Percentiles rank a stretch among this genome's conserved stretches.
Conservation (phyloP, 2,113 vertebrate species). For the Gallinago jamesoni region DNA sequence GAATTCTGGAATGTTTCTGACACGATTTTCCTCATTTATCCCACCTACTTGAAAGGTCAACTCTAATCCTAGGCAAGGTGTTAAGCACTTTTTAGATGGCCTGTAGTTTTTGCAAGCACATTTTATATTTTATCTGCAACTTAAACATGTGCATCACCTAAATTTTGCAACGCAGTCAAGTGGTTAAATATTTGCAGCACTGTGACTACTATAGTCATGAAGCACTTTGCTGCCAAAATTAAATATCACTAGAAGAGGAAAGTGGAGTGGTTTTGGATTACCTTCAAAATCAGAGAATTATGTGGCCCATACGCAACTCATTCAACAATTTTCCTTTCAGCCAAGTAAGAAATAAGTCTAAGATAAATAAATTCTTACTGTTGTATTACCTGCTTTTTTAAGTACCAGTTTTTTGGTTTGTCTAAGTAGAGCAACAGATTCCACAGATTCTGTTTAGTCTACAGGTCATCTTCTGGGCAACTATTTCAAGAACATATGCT, state of each 20-base stretch:
- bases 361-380: neutral
- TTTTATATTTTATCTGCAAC: neutral
- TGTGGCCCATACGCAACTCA: neutral
- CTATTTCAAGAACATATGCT: slow-evolving; percentile 47
- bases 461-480: slow-evolving; percentile 49
- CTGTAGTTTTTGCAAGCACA: neutral
- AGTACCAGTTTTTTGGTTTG: neutral
- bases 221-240: neutral
- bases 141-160: neutral
- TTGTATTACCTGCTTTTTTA: slow-evolving; percentile 6
- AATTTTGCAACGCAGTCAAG: neutral
- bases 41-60: neutral
- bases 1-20: neutral
- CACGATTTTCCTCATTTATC: neutral
- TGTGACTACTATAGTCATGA: neutral
- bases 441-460: slow-evolving; percentile 69
- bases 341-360: neutral
- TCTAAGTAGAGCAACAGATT: slow-evolving; percentile 36
- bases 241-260: neutral
- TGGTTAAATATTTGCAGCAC: neutral
- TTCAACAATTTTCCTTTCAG: neutral
- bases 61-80: neutral
- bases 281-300: neutral
- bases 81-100: neutral
- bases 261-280: neutral